These are phyloP conservation scores for Enteromius afrohamiltoni DNA, from an alignment of 2,797 vertebrate species.

Conservation along the genomic window DNA sequence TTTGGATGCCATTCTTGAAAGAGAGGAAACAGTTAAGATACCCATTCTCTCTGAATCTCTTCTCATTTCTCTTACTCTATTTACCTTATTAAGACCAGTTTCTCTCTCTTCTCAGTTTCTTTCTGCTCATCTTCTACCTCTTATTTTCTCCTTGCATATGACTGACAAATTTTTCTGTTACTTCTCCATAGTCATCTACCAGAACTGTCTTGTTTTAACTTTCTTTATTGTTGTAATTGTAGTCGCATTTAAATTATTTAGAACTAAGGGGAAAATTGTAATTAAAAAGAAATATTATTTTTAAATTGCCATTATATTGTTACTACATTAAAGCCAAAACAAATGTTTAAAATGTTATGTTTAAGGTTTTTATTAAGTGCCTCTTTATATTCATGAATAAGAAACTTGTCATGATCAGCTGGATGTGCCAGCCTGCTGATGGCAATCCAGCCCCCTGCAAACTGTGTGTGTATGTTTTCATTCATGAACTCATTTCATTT, in stretches of 20 bases:
- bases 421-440: no score
- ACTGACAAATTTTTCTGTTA: background rate
- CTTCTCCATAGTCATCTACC: background rate
- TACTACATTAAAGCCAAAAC: background rate
- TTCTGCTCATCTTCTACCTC: background rate
- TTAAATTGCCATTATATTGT: background rate
- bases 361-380: background rate
- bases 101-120: background rate
- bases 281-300: background rate
- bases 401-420: background rate
- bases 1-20: conserved; percentile 18
- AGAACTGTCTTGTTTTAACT: conserved; percentile 48
- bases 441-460: no score
- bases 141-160: background rate
- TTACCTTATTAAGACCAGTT: conserved; percentile 2
- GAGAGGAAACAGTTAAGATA: conserved; percentile 2
- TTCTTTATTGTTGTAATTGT: background rate
- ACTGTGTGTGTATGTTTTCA: no score
- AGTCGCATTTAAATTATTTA: background rate
- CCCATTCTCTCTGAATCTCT: background rate
- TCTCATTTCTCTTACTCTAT: conserved; percentile 20
- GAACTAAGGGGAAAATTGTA: background rate
- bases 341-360: background rate
- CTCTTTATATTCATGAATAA: background rate
- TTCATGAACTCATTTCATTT: no score